Evolutionary conservation across 2,113 vertebrate genomes (phyloP).

Genomic region (Scalopus aquaticus): DNA sequence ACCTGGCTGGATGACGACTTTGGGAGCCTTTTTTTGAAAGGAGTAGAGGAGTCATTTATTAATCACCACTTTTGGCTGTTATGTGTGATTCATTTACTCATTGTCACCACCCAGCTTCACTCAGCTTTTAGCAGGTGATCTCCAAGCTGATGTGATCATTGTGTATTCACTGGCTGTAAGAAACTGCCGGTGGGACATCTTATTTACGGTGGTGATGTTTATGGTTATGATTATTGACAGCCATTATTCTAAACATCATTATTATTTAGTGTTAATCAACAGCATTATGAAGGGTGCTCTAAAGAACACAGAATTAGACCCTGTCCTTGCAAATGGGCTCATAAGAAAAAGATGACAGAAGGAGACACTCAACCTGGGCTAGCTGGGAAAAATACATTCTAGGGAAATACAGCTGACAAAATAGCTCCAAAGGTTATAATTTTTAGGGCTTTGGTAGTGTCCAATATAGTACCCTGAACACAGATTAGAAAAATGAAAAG

Average conservation of each 20-base stretch:
- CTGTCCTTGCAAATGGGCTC: conserved; percentile 13
- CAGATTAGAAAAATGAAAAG: background rate
- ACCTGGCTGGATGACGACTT: background rate
- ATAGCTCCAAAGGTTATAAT: conserved; percentile 12
- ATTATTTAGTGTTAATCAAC: conserved; percentile 54
- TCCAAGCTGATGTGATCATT: background rate
- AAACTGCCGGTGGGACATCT: background rate
- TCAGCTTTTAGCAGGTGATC: background rate
- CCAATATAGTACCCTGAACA: background rate
- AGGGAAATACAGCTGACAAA: conserved; percentile 14
- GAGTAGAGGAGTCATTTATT: background rate
- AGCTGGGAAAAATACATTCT: background rate
- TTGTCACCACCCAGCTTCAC: background rate
- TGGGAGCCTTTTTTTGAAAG: background rate
- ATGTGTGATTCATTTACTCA: background rate
- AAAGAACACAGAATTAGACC: conserved; percentile 13
- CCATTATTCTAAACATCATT: background rate
- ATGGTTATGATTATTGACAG: conserved; percentile 37
- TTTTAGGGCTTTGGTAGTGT: conserved; percentile 20
- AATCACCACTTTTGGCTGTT: background rate
- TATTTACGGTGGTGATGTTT: background rate
- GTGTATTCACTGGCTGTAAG: background rate
- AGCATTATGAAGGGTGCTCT: background rate
- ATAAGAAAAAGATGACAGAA: background rate
- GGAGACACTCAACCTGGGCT: background rate